Conservation (phyloP, 2,888 invertebrate species). For the Agrotis ipsilon region DNA sequence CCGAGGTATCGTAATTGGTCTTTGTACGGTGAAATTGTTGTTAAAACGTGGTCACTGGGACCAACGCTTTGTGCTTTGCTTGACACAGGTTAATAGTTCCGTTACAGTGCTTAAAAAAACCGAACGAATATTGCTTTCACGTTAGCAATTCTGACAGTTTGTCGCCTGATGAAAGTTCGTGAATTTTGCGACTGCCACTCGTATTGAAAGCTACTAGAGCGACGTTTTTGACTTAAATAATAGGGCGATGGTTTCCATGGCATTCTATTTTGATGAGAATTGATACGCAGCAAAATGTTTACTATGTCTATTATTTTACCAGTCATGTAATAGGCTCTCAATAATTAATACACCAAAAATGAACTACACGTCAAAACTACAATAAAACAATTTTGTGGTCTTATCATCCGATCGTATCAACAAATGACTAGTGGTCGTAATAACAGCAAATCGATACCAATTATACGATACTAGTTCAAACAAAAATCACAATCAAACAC, state of each 20-base stretch:
- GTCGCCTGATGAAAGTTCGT: conserved; percentile 31
- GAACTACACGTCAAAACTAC: background rate
- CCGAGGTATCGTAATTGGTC: conserved; percentile 71
- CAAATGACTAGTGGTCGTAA: conserved; percentile 22
- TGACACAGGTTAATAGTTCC: conserved; percentile 63
- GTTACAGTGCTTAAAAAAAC: conserved; percentile 62
- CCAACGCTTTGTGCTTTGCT: conserved; percentile 62
- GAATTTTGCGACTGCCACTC: conserved; percentile 36
- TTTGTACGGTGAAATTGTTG: conserved; percentile 72
- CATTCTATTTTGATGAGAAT: conserved; percentile 1
- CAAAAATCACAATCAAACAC: conserved; percentile 60
- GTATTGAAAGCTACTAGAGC: conserved; percentile 22
- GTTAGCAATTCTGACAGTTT: conserved; percentile 45
- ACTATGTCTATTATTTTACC: background rate
- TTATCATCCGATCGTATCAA: conserved; percentile 24
- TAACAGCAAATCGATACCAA: conserved; percentile 54
- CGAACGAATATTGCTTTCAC: conserved; percentile 46
- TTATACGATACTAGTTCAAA: conserved; percentile 51
- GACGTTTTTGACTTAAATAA: conserved; percentile 17
- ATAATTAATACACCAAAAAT: conserved; percentile 1
- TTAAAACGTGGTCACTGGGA: conserved; percentile 69
- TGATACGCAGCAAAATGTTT: background rate
- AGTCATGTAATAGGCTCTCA: background rate
- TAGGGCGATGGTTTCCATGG: background rate
- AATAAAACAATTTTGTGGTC: conserved; percentile 10